Conservation (phyloP, 2,113 vertebrate species). For the Nannospalax galili region DNA sequence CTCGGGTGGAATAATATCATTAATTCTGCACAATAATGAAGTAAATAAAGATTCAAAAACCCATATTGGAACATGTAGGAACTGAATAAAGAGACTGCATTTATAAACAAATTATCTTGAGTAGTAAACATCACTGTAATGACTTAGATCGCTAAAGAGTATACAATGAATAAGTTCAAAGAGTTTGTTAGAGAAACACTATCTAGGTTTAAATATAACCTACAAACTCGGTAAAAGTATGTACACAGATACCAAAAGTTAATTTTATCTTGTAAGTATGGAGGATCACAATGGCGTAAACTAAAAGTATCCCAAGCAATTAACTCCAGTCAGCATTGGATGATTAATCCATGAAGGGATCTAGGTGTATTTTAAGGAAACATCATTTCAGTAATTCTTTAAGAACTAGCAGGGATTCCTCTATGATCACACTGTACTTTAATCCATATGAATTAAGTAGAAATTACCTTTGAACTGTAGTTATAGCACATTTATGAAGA, state of each 20-base stretch:
- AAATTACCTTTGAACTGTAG: background rate
- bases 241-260: background rate
- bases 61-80: background rate
- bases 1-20: background rate
- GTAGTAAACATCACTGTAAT: background rate
- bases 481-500: background rate
- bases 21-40: background rate
- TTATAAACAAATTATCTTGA: background rate
- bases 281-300: accelerated
- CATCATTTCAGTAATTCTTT: background rate
- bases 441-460: background rate
- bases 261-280: background rate
- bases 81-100: background rate
- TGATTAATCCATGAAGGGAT: background rate
- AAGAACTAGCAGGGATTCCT: background rate
- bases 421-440: background rate
- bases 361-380: background rate
- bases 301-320: background rate
- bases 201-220: background rate
- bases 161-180: background rate
- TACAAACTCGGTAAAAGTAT: background rate
- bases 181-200: background rate
- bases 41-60: too few species aligned
- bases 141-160: background rate
- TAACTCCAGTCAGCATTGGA: background rate